Conservation (phyloP, 2,888 invertebrate species). For the Xestobium rufovillosum region DNA sequence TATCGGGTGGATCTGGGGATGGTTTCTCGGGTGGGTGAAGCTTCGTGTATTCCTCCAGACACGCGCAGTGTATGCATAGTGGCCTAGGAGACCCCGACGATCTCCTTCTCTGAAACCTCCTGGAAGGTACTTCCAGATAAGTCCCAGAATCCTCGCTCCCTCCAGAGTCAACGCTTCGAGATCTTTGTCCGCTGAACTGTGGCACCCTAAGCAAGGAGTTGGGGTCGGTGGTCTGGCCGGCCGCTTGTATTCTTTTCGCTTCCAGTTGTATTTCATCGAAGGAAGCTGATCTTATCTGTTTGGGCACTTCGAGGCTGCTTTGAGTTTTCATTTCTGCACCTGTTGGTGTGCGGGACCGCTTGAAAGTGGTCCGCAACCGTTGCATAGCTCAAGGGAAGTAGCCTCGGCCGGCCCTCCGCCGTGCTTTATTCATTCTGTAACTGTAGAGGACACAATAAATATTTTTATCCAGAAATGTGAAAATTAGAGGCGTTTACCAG, state of each 20-base stretch:
- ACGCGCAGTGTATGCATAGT: conserved; percentile 70
- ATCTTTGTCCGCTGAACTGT: conserved; percentile 59
- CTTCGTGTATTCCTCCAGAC: conserved; percentile 65
- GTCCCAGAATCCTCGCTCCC: conserved; percentile 62
- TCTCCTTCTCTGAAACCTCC: conserved; percentile 56
- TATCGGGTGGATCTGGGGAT: conserved; percentile 36
- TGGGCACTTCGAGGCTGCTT: conserved; percentile 84
- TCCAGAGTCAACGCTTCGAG: conserved; percentile 74
- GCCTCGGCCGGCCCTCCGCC: conserved; percentile 19
- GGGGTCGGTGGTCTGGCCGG: conserved; percentile 34
- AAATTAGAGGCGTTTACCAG: too few relatives aligned
- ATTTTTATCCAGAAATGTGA: too few relatives aligned
- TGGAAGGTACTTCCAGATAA: conserved; percentile 45
- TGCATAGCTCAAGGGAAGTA: conserved; percentile 50
- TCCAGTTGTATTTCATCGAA: conserved; percentile 85
- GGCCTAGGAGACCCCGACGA: conserved; percentile 60
- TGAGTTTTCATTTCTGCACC: conserved; percentile 88
- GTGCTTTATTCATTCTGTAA: conserved; percentile 22
- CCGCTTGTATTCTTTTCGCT: conserved; percentile 53
- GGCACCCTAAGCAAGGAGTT: conserved; percentile 56
- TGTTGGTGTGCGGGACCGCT: conserved; percentile 79
- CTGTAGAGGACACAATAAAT: conserved; percentile 12
- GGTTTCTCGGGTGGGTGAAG: conserved; percentile 44
- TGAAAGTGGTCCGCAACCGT: conserved; percentile 78
- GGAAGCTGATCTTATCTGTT: conserved; percentile 82